Evolutionary conservation across 2,888 invertebrate species (phyloP).

Genomic region (Lymantria dispar): DNA sequence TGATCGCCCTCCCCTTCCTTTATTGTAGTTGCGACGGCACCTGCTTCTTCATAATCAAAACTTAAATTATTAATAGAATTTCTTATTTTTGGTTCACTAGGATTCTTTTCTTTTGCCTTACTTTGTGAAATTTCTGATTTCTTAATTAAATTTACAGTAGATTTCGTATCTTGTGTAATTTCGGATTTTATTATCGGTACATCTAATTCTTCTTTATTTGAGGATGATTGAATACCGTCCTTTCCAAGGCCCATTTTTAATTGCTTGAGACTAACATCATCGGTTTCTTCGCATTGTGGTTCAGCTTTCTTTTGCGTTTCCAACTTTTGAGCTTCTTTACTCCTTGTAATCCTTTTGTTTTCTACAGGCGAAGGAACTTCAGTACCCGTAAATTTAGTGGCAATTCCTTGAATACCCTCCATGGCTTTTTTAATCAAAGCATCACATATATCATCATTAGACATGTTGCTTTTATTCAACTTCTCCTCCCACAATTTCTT

Average conservation of each 20-base stretch:
- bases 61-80: conserved; percentile 17
- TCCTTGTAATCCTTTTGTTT: conserved; percentile 26
- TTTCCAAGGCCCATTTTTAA: conserved; percentile 33
- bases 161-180: conserved; percentile 5
- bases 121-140: not conserved
- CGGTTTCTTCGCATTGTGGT: conserved; percentile 5
- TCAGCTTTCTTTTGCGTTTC: conserved; percentile 17
- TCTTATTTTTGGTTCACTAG: conserved; percentile 2
- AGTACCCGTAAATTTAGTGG: conserved; percentile 31
- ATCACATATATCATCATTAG: conserved; percentile 76
- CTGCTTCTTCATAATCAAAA: conserved; percentile 18
- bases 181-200: not conserved
- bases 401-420: conserved; percentile 63
- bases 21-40: not conserved
- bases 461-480: conserved; percentile 65
- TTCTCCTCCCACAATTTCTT: conserved; percentile 67
- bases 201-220: conserved; percentile 8
- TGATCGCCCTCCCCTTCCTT: conserved; percentile 24
- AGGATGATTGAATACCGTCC: conserved; percentile 20
- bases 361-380: conserved; percentile 21
- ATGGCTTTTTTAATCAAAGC: conserved; percentile 73
- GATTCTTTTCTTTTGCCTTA: not conserved
- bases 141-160: not conserved
- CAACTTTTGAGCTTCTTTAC: conserved; percentile 12
- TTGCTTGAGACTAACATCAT: conserved; percentile 37